Base-by-base conservation (phyloP, 2,113 vertebrate species). In the Brachypodius melanocephalos region DNA sequence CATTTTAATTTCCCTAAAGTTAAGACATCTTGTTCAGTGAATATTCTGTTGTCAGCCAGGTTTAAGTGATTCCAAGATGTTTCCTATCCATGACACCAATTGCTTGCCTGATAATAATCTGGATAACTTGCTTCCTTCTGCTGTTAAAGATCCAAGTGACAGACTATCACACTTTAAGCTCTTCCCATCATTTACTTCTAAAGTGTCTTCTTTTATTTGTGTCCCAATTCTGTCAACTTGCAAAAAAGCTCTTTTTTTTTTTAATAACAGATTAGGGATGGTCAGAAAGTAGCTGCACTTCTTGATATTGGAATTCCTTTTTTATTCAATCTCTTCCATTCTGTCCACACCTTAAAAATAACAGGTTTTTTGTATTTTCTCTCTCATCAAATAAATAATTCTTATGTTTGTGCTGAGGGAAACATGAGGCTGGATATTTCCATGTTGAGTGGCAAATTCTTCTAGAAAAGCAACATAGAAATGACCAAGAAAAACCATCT, bases 61-160 rank as follows among this genome's bases (percentile, higher is more conserved):
- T 24, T 43, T 57, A 45, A 76, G 32, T 4, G 6, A 42, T 66
- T 40, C 38, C 42, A 40, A 69, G 24, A 66, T 10, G 6, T 76
- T 87, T 92, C 88, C 69, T 68, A 46, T 29, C 24, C 51, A 38
- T 54, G 66, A 65, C 69, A 55, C 8, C 20, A 65, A 51, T 85
- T 94, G 87, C 49, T 85, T 82, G 36, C 49, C 55, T 76, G 62
- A 91, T 75, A 36, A 5, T 96, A 76, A 78, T 73, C 73, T 72
- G 66, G 40, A 68, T 72, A 87, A 36, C 28, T 90, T 92, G 8
- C 34, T 95, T 92, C 52, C 62, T 91, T 85, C 54, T 75, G 4
- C 36, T 2, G 0, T 79, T 85, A 85, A 84, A 82, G 32, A 75
- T 72, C 8, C 77, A n/a, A 17, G 49, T 51, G 57, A 49, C 28